A percentile compares a stretch with the other conserved stretches of the same genome.
These are phyloP conservation scores for Pimpla rufipes DNA, from an alignment of 2,888 invertebrate species.

Conservation along the genomic window DNA sequence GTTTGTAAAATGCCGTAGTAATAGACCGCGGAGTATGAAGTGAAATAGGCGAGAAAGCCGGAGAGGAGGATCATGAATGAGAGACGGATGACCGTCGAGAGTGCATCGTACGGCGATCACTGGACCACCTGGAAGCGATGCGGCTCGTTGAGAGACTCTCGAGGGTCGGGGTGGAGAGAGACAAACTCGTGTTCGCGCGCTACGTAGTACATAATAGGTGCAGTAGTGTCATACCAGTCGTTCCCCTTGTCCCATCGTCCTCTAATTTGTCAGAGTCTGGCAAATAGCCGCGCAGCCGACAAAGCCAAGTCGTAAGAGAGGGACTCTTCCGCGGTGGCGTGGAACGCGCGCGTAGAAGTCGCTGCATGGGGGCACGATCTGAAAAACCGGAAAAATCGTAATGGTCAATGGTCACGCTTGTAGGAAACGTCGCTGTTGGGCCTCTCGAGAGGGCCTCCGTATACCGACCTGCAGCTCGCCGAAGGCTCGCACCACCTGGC, in stretches of 20 bases:
- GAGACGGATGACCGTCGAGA: constrained; percentile 52
- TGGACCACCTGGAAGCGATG: constrained; percentile 68
- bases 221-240: constrained; percentile 43
- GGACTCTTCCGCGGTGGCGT: constrained; percentile 43
- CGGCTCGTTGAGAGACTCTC: constrained; percentile 55
- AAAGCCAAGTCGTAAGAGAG: constrained; percentile 72
- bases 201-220: constrained; percentile 42
- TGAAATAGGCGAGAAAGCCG: constrained; percentile 30
- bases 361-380: constrained; percentile 46
- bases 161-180: constrained; percentile 48
- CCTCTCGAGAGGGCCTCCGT: constrained; percentile 26
- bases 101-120: constrained; percentile 48
- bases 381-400: constrained; percentile 69
- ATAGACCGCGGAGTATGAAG: constrained; percentile 26
- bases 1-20: constrained; percentile 6
- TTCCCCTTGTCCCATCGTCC: constrained; percentile 66
- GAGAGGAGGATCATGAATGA: constrained; percentile 53
- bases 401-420: constrained; percentile 72
- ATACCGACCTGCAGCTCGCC: constrained; percentile 45
- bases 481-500: constrained; percentile 67
- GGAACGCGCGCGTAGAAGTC: constrained; percentile 33
- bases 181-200: constrained; percentile 66
- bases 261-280: constrained; percentile 79
- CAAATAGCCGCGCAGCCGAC: constrained; percentile 74
- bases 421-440: constrained; percentile 55